A percentile compares a stretch with the other conserved stretches of the same genome.
These are phyloP conservation scores for Phycodurus eques DNA, from an alignment of 2,113 vertebrate species.

Conservation along the genomic window DNA sequence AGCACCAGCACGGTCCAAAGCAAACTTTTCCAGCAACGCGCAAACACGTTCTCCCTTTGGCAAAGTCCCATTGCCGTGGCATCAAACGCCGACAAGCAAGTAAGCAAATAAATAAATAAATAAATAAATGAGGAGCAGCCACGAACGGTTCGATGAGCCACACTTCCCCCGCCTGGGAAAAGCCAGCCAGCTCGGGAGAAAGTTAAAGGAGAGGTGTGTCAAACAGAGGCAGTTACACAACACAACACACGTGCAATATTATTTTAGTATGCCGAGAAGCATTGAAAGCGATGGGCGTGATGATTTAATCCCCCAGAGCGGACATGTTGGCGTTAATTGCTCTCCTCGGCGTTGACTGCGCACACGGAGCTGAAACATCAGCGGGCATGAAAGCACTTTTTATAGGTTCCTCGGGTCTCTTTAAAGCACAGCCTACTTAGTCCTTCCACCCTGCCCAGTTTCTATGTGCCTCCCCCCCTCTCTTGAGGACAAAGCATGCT, in stretches of 20 bases:
- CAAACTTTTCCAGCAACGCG: conserved; percentile 56
- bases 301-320: background rate
- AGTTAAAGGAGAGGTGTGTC: conserved; percentile 24
- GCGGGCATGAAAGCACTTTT: conserved; percentile 62
- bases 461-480: background rate
- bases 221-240: conserved; percentile 36
- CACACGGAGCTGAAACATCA: conserved; percentile 46
- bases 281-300: background rate
- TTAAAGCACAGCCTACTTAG: conserved; percentile 53
- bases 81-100: conserved; percentile 19
- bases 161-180: conserved; percentile 8
- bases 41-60: conserved; percentile 54
- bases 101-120: too few relatives aligned
- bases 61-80: conserved; percentile 63
- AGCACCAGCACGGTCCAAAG: conserved; percentile 59
- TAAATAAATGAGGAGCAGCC: conserved; percentile 1
- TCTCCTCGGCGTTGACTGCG: conserved; percentile 34
- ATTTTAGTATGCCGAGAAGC: background rate
- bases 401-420: conserved; percentile 63
- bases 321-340: conserved; percentile 12
- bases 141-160: conserved; percentile 37
- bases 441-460: conserved; percentile 52
- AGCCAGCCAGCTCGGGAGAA: conserved; percentile 25
- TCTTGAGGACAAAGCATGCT: conserved; percentile 41
- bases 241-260: conserved; percentile 12